These are phyloP conservation scores for Agrochola circellaris DNA, from an alignment of 2,888 invertebrate species.

Conservation along the genomic window DNA sequence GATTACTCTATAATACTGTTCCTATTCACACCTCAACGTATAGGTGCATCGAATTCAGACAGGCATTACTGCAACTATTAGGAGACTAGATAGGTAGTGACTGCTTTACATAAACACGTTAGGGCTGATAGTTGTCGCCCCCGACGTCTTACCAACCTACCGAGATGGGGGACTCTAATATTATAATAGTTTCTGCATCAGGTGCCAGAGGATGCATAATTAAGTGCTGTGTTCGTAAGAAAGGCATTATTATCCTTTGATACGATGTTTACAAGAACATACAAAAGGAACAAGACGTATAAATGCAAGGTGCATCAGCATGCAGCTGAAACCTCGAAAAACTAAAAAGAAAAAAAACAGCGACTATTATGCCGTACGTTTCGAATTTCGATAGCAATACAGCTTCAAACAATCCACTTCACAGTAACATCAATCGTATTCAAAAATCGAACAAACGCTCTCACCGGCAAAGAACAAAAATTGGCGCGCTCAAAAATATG, in stretches of 20 bases:
- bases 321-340: no score
- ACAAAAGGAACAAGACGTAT: not conserved
- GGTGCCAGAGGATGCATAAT: conserved; percentile 74
- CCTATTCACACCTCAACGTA: not conserved
- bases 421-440: conserved; percentile 71
- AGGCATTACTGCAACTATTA: conserved; percentile 54
- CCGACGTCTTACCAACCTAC: conserved; percentile 62
- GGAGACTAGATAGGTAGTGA: conserved; percentile 61
- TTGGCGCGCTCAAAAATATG: conserved; percentile 74
- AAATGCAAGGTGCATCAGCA: not conserved
- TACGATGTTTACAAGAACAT: not conserved
- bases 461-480: conserved; percentile 69
- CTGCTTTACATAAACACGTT: conserved; percentile 78
- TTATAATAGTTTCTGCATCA: conserved; percentile 76
- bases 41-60: conserved; percentile 16
- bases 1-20: not conserved
- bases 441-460: conserved; percentile 74
- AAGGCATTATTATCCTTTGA: conserved; percentile 21
- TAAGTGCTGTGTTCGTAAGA: conserved; percentile 58
- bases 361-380: conserved; percentile 10
- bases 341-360: not conserved
- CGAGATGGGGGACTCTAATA: conserved; percentile 66
- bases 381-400: conserved; percentile 19
- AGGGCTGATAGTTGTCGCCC: conserved; percentile 69
- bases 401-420: conserved; percentile 37